Evolutionary conservation across 2,888 invertebrate species (phyloP), one percentile per base, ranked within the genome.

Genomic region (Harmothoe impar): DNA sequence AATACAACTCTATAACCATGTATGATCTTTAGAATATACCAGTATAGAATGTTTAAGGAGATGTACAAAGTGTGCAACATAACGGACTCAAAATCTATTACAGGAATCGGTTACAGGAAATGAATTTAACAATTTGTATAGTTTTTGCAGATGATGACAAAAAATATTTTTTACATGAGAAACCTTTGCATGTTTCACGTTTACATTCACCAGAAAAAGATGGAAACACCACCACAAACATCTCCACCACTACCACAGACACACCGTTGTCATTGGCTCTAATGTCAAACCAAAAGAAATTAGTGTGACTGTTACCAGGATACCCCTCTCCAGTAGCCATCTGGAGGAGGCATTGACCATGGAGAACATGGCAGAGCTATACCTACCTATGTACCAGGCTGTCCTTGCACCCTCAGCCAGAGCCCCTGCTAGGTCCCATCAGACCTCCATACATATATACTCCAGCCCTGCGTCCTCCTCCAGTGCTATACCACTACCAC

Each of bases 261-360:
- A 77, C 25, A 31, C 77, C 31, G 77, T 31, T 77, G 77, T 77
- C 77, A 77, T 77, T 77, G 25, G 31, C 77, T 7, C 29, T 3
- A 31, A 25, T 77, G 29, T n/a, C 15, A 81, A 33, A 43, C 81
- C 35, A 81, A 43, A 35, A 33, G 43, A 81, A 81, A 81, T 81
- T 81, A 81, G 81, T 43, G 17, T 81, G 43, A 43, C 17, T 81
- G 35, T 43, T 81, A 81, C 81, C 33, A 43, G 81, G n/a, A 43
- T 12, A 17, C 15, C 7, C 17, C 33, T 43, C 81, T 81, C 81
- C 81, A 35, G 81, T 17, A 17, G 43, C 23, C 43, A 43, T n/a
- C 35, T 81, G 81, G 17, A 81, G 81, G 81, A 43, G 23, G 33
- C 81, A 81, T 81, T 81, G 81, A 43, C 35, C 81, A 81, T 81